Evolutionary conservation across 2,797 vertebrate species (phyloP).

Genomic region (Acipenser ruthenus): DNA sequence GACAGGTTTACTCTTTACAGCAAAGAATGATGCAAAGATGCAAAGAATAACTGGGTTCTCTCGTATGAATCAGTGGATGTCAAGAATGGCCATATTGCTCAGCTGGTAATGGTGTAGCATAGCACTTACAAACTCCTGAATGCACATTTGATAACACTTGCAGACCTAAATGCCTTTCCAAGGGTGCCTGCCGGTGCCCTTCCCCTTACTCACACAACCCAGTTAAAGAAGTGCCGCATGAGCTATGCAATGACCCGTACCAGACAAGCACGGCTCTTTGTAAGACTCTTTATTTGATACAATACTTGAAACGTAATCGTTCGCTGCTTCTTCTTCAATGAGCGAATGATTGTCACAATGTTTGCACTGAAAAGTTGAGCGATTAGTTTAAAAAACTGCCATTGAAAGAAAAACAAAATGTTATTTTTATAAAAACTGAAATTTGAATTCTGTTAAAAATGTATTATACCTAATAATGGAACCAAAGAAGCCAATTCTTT

Average conservation of each 20-base stretch:
- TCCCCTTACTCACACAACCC: slow-evolving; percentile 61
- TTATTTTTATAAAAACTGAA: slow-evolving; percentile 95
- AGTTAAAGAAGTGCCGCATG: slow-evolving; percentile 81
- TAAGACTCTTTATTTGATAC: slow-evolving; percentile 82
- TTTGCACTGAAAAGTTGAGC: slow-evolving; percentile 99
- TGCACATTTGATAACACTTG: slow-evolving; percentile 91
- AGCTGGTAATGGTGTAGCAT: slow-evolving; percentile 60
- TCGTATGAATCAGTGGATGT: slow-evolving; percentile 23
- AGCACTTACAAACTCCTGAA: slow-evolving; percentile 79
- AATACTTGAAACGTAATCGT: slow-evolving; percentile 99
- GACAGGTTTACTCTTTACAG: slow-evolving; percentile 18
- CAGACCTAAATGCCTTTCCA: slow-evolving; percentile 85
- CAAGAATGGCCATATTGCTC: slow-evolving; percentile 41
- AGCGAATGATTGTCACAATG: slow-evolving; percentile 97
- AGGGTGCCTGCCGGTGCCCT: slow-evolving; percentile 72
- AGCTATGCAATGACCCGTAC: slow-evolving; percentile 93
- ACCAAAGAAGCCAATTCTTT: slow-evolving; percentile 98
- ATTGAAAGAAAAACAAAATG: slow-evolving; percentile 76
- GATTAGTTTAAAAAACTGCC: slow-evolving; percentile 85
- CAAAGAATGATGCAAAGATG: slow-evolving; percentile 3
- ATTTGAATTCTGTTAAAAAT: slow-evolving; percentile 90
- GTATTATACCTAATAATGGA: slow-evolving; percentile 96
- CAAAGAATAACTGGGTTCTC: slow-evolving; percentile 21
- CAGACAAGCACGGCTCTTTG: slow-evolving; percentile 72
- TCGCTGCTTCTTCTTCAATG: slow-evolving; percentile 94